These are phyloP conservation scores for Troides aeacus DNA, from an alignment of 2,888 invertebrate genomes.

Conservation along the genomic window DNA sequence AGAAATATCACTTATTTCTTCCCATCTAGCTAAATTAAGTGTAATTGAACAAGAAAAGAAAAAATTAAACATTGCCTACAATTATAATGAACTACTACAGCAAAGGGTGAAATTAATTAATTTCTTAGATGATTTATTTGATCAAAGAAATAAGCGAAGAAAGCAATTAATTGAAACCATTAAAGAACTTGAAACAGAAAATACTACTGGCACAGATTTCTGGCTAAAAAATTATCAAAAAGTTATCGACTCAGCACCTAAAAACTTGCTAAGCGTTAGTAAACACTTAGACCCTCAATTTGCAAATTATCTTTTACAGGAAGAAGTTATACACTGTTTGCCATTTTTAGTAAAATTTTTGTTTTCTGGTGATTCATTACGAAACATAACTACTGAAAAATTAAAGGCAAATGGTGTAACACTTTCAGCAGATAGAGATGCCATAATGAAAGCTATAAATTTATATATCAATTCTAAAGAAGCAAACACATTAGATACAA, in stretches of 20 bases:
- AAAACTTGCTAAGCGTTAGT: conserved; percentile 81
- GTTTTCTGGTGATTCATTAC: conserved; percentile 74
- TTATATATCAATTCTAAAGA: conserved; percentile 75
- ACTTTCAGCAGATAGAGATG: conserved; percentile 77
- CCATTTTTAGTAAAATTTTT: conserved; percentile 85
- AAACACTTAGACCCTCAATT: conserved; percentile 83
- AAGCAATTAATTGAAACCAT: conserved; percentile 84
- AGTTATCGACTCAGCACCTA: conserved; percentile 87
- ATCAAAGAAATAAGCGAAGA: conserved; percentile 84
- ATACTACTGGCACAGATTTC: conserved; percentile 79
- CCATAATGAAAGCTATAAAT: conserved; percentile 82
- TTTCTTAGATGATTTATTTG: conserved; percentile 83
- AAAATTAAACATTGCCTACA: conserved; percentile 83
- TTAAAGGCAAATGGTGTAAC: conserved; percentile 80
- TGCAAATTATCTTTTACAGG: conserved; percentile 84
- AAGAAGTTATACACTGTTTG: conserved; percentile 87
- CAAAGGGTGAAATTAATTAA: conserved; percentile 84
- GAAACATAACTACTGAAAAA: conserved; percentile 77
- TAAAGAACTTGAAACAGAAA: conserved; percentile 84
- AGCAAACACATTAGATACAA: conserved; percentile 36
- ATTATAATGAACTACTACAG: conserved; percentile 85
- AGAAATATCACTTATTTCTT: conserved; percentile 86
- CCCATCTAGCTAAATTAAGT: conserved; percentile 85
- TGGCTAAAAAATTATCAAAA: conserved; percentile 92
- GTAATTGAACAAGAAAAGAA: conserved; percentile 86